Base-by-base conservation (phyloP, 2,113 vertebrate genomes). In the Thamnaconus septentrionalis region DNA sequence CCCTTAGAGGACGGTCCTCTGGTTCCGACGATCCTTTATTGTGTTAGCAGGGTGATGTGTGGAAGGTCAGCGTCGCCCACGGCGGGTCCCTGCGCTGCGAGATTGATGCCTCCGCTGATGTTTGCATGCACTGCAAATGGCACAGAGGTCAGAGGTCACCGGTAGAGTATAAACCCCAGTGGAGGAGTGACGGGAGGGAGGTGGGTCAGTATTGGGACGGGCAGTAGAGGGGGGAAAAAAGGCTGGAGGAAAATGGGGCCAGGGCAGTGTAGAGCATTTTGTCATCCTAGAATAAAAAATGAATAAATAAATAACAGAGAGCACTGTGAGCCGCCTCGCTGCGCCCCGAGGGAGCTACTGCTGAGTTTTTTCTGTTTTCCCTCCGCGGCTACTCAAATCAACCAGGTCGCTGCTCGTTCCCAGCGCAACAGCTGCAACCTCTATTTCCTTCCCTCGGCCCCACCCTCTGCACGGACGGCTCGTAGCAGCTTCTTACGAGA, bases 41-140 rank as follows among this genome's bases (percentile, higher is more conserved):
- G 3, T 7, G 10, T 50, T n/a, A n/a, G 48, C 10, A 50, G 3
- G 8, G 10, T 11, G 4, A 8, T 4, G 11, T 50, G n/a, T 31
- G 5, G 8, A 50, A n/a, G 10, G 48, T 4, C 4, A 50, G n/a
- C 4, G n/a, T 44, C 0, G 6, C 56, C 45, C 8, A 45, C 6
- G 45, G n/a, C n/a, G 45, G 56, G 42, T 44, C 43, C 12, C 43
- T 31, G 5, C 31, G 43, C 43, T 61, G 7, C 79, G 76, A 60
- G 41, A 82, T 61, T 48, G 39, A 56, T 71, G 63, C 58, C 48
- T 67, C 47, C 55, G 64, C 67, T 56, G 66, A 62, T 49, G 45
- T 58, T 68, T 53, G 40, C 45, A 8, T 68, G 61, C 64, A 56
- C 71, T 70, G 67, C 66, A 81, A 77, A 80, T 64, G 71, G 64